Evolutionary conservation across 2,888 invertebrate genomes (phyloP).

Genomic region (Kuschelorhynchus macadamiae): DNA sequence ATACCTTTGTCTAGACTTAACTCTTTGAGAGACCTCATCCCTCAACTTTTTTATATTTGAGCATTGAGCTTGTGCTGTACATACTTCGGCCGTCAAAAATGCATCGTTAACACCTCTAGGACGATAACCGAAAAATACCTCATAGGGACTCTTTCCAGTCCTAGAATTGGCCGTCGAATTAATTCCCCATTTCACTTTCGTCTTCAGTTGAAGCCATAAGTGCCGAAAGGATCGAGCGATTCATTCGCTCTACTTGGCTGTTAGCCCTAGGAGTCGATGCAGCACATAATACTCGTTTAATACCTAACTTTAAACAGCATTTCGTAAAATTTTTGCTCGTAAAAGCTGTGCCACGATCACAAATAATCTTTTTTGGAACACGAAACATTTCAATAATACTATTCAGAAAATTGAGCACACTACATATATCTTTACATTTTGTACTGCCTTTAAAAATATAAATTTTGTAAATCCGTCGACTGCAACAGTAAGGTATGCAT

Average conservation of each 20-base stretch:
- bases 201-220: too few relatives aligned
- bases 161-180: conserved; percentile 43
- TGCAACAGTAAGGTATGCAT: conserved; percentile 55
- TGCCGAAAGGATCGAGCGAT: too few relatives aligned
- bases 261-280: too few relatives aligned
- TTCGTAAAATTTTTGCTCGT: too few relatives aligned
- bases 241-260: too few relatives aligned
- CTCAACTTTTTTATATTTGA: conserved; percentile 22
- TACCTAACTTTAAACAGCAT: too few relatives aligned
- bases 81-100: conserved; percentile 38
- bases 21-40: conserved; percentile 30
- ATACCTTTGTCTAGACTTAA: conserved; percentile 20
- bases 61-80: conserved; percentile 14
- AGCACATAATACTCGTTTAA: too few relatives aligned
- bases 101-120: conserved; percentile 51
- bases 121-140: conserved; percentile 54
- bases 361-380: too few relatives aligned
- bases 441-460: conserved; percentile 38
- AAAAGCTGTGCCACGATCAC: too few relatives aligned
- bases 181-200: conserved; percentile 47
- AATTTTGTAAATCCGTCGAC: conserved; percentile 57
- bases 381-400: too few relatives aligned
- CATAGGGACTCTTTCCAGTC: conserved; percentile 52
- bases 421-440: conserved; percentile 42
- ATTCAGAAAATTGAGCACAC: too few relatives aligned